A percentile compares a stretch with the other conserved stretches of the same genome.
Evolutionary conservation across 1,140 invertebrate genomes (phyloP).

Genomic region (Pantala flavescens): DNA sequence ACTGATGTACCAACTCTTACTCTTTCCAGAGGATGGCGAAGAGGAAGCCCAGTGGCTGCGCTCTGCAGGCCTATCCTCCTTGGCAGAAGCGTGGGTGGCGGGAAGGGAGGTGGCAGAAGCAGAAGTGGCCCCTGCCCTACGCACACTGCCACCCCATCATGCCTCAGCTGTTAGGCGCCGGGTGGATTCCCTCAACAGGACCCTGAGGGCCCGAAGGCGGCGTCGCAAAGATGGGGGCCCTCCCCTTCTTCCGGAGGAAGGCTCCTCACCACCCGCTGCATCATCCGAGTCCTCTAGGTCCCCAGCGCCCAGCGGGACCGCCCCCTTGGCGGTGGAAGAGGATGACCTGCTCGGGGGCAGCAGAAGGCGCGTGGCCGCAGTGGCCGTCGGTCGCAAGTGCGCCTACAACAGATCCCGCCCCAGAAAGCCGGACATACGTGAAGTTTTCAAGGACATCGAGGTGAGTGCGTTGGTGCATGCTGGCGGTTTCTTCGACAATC

Average conservation of each 20-base stretch:
- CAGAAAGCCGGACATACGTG: conserved; percentile 50
- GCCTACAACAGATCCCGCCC: neutral
- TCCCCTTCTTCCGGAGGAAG: neutral
- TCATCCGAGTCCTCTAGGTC: no score
- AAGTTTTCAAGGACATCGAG: conserved; percentile 68
- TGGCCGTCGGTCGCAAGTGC: neutral
- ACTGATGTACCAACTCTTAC: no score
- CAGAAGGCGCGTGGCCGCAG: neutral
- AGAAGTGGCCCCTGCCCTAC: conserved; percentile 43
- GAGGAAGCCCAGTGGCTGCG: conserved; percentile 47
- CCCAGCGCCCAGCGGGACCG: neutral
- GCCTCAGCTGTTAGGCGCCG: conserved; percentile 64
- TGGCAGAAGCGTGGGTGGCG: conserved; percentile 46
- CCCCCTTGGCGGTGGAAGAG: neutral
- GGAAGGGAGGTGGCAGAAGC: conserved; percentile 47
- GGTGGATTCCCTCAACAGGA: conserved; percentile 67
- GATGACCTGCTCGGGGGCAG: neutral
- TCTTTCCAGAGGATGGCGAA: conserved; percentile 36
- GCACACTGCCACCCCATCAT: conserved; percentile 48
- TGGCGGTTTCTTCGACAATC: no score
- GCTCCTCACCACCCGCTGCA: neutral
- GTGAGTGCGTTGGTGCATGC: conserved; percentile 33
- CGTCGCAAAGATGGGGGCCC: conserved; percentile 4
- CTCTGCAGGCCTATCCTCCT: conserved; percentile 45
- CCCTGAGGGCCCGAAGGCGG: conserved; percentile 49